phyloP scores from a whole-genome alignment of 2,888 invertebrate genomes.

The Andrena flavipes region DNA sequence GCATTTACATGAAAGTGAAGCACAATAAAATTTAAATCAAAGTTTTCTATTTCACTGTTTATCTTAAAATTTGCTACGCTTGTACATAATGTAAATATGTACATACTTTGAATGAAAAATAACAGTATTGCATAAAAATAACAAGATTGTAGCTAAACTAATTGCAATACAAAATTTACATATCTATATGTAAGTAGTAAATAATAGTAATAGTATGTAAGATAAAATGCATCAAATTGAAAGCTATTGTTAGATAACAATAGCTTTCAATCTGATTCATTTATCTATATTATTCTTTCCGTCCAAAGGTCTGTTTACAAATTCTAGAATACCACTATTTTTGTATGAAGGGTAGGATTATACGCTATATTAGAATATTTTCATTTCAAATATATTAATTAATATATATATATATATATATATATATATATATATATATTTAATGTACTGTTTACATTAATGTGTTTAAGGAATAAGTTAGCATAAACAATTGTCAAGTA shows the following conservation, averaged over 20 bases:
- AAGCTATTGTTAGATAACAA: not conserved
- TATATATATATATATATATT: not conserved
- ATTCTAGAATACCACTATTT: constrained; percentile 22
- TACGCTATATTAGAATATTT: constrained; percentile 1
- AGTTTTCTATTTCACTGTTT: not conserved
- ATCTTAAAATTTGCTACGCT: not conserved
- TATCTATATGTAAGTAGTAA: not conserved
- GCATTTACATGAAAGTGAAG: not conserved
- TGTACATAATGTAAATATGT: constrained; percentile 57
- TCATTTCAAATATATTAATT: not conserved
- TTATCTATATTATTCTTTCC: constrained; percentile 20
- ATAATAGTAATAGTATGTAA: no score
- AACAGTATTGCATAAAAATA: not conserved
- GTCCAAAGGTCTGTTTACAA: constrained; percentile 34
- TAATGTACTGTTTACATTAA: not conserved
- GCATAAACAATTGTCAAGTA: not conserved
- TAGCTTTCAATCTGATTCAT: not conserved
- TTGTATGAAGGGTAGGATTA: constrained; percentile 4
- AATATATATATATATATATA: not conserved
- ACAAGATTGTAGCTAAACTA: not conserved
- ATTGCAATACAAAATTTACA: not conserved
- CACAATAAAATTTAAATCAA: not conserved
- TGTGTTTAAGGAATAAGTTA: not conserved
- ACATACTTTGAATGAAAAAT: not conserved
- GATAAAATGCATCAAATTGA: not conserved